Base-by-base conservation (phyloP, 2,797 vertebrate species). In the Hephaestus fuliginosus region DNA sequence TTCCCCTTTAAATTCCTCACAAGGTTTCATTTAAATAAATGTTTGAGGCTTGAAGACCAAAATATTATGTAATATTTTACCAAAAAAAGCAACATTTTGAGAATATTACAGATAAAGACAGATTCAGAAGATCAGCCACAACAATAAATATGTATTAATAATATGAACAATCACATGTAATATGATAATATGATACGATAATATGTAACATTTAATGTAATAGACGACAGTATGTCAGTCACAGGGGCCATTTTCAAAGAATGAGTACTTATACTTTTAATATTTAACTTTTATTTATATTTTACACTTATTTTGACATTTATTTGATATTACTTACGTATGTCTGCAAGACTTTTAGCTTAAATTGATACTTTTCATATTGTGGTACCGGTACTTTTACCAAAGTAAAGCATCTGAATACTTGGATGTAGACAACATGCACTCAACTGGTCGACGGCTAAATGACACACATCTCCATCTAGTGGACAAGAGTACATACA, bases 401-500 rank as follows among this genome's bases (percentile, higher is more conserved):
- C 62, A 7, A 36, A 36, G 33, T 18, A 49, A 17, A 62, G 11
- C 15, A 46, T 44, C 20, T 46, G 20, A 79, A 6, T 22, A 13
- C 18, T n/a, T 25, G 25, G 25, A 25, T 25, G 2, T 25, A 25
- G 25, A 25, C 25, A 25, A 25, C 25, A 25, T 25, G 25, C 25
- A 25, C 25, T 33, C 3, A 33, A 33, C 30, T 33, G 30, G 30
- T 33, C 5, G 30, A 33, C 30, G 3, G 30, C 30, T 33, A 2
- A 5, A 33, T 33, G 73, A 70, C 64, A 53, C 70, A 88, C 49
- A 78, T 67, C 84, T 71, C 91, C 90, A 88, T 85, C 90, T 92
- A 89, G 85, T 93, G 91, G 87, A 79, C 70, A 82, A n/a, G 5
- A 66, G 39, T 51, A 44, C 7, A 53, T 10, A 55, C 22, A 83